phyloP scores from a whole-genome alignment of 2,113 vertebrate genomes.

The Dasypus novemcinctus region DNA sequence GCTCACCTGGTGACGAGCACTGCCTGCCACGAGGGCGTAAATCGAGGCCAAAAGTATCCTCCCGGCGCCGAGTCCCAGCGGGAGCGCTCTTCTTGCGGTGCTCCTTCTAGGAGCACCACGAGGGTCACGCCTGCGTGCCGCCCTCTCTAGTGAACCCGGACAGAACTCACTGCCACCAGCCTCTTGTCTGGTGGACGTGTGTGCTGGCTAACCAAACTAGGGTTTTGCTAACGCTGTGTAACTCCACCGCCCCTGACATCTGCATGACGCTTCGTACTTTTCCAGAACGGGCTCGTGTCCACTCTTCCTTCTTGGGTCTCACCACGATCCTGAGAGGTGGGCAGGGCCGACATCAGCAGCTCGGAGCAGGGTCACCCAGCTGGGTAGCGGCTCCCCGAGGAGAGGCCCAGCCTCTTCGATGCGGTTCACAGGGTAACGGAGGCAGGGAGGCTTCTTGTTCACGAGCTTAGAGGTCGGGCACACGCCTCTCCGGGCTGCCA shows the following conservation, averaged over 20 bases:
- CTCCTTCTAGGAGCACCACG: accelerated
- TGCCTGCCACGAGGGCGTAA: not conserved
- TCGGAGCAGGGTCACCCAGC: not conserved
- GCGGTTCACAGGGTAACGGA: accelerated
- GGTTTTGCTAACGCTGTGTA: not conserved
- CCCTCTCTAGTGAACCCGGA: accelerated
- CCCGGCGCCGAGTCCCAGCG: accelerated
- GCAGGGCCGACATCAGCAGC: not conserved
- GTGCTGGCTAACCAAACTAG: not conserved
- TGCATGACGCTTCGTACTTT: accelerated
- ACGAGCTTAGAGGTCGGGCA: too few relatives aligned
- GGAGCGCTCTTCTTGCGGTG: not conserved
- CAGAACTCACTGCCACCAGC: not conserved
- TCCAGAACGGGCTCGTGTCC: not conserved
- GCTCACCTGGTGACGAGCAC: not conserved
- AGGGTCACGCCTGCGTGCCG: accelerated
- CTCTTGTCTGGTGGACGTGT: accelerated
- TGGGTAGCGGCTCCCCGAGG: not conserved
- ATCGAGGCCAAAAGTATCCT: too few relatives aligned
- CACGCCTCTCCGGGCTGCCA: not conserved
- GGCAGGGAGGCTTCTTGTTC: too few relatives aligned
- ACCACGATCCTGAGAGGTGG: not conserved
- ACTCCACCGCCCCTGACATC: not conserved
- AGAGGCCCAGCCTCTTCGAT: not conserved
- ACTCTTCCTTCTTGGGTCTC: not conserved